Evolutionary conservation across 2,888 invertebrate species (phyloP), one percentile per base, ranked within the genome.

Genomic region (Coelinius sp.): DNA sequence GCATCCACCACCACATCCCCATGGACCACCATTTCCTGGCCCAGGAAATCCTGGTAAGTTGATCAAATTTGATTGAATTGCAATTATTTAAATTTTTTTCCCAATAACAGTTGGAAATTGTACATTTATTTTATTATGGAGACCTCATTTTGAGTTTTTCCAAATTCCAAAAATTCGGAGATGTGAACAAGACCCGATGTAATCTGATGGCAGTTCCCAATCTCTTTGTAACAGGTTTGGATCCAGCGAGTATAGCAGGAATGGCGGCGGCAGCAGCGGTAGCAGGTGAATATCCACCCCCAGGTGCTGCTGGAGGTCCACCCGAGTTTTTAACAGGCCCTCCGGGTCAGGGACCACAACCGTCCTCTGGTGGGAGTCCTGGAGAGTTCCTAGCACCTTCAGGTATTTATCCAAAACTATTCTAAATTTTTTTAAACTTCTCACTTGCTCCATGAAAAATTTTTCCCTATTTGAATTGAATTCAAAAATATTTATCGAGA

Each of bases 1-100:
- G 35, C 87, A 86, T 79, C 92, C 93, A 65, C 93, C 93, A 62
- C 91, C 91, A 75, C 94, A 93, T 88, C 94, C 94, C 68, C 92
- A 92, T 78, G 91, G 90, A 76, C 94, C 94, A 64, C 92, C 92
- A 0, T 87, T 86, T 77, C 83, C 81, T 35, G 86, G 87, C 20
- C 86, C 87, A 25, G 86, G 86, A 35, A 87, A 87, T 84, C 86
- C 86, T 75, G 85, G 87, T 86, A 76, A 85, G 82, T 83, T 66
- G 8, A 14, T 7, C 46, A 62, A 10, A 25, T 41, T n/a, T 22
- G 6, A 52, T 35, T n/a, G 5, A n/a, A 35, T 62, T 35, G 27
- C 12, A 6, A 31, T 52, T 31, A 3, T 14, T 2, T 20, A 38
- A 49, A 27, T 27, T 27, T 46, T 24, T 14, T n/a, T 12, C 4